Evolutionary conservation across 2,797 vertebrate species (phyloP), one percentile per base, ranked within the genome.

Genomic region (Vespertilio murinus): DNA sequence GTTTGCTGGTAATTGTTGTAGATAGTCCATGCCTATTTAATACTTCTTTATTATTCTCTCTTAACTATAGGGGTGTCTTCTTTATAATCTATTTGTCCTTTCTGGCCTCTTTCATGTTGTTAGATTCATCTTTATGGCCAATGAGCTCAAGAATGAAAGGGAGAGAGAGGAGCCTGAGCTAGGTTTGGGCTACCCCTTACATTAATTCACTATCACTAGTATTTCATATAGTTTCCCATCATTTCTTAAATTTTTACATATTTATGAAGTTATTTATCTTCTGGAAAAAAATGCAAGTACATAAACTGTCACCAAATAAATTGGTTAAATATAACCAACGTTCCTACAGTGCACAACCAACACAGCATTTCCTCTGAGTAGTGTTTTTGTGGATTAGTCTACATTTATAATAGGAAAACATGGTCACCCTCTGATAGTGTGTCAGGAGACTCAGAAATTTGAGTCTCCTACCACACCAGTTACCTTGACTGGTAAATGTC

Each of bases 361-460:
- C 1, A 87, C 9, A 28, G 22, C 38, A 61, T 85, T 94, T 95
- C 84, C 49, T 95, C 17, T 61, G 42, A 42, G 13, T 80, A 77
- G 74, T 70, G n/a, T 10, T 90, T 94, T 79, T 81, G 49, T 64
- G 25, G 38, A 84, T 90, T 84, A 74, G 18, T 91, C 11, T 95
- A 16, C 30, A 73, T 84, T 70, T 38, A 47, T 23, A 81, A 69
- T 40, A 88, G 71, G 59, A 80, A 85, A 85, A 54, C 35, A 79
- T 35, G 25, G 30, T 28, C 12, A 90, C 3, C 40, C 6, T 35
- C 30, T 79, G 49, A 81, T 67, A 30, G 52, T 54, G 22, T 23
- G 52, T 54, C 23, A 54, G 52, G 52, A 54, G 20, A 54, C 52
- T 54, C 28, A 79, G 89, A 94, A 81, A 80, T 52, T 30, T 45